phyloP scores from a whole-genome alignment of 1,140 invertebrate species.

The Drosophila tristis region DNA sequence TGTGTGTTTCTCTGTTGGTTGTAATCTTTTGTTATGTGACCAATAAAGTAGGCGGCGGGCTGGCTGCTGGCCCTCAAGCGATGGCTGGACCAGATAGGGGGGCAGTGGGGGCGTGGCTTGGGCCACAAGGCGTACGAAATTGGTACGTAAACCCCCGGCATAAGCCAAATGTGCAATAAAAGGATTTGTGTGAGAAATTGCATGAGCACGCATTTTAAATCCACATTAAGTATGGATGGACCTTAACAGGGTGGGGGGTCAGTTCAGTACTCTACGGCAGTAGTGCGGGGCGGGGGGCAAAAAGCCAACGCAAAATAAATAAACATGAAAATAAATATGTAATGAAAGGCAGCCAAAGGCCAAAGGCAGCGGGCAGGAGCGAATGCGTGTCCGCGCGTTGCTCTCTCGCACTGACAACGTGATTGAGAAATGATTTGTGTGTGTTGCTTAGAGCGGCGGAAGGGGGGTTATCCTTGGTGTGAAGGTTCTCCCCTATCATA shows the following conservation, averaged over 20 bases:
- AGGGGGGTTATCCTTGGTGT: background rate
- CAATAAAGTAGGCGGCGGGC: slow-evolving; percentile 73
- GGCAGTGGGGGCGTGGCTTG: slow-evolving; percentile 41
- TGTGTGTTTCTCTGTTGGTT: slow-evolving; percentile 25
- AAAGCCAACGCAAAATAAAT: slow-evolving; percentile 46
- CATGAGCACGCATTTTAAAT: slow-evolving; percentile 78
- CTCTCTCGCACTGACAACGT: slow-evolving; percentile 19
- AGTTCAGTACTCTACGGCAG: background rate
- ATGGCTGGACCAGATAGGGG: slow-evolving; percentile 22
- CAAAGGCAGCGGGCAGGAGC: background rate
- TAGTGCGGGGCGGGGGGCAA: background rate
- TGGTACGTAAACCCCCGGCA: slow-evolving; percentile 64
- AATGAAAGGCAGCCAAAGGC: slow-evolving; percentile 37
- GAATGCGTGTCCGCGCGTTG: background rate
- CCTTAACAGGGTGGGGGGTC: slow-evolving; percentile 24
- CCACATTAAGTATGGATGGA: slow-evolving; percentile 71
- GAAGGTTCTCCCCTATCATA: background rate
- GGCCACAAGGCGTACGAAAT: slow-evolving; percentile 50
- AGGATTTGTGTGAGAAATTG: slow-evolving; percentile 81
- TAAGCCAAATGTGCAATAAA: slow-evolving; percentile 81
- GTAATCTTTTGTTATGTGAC: slow-evolving; percentile 80
- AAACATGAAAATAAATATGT: slow-evolving; percentile 60
- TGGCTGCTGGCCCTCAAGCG: slow-evolving; percentile 38
- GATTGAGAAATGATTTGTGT: slow-evolving; percentile 59
- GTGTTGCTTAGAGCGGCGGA: background rate